Conservation (phyloP, 2,113 vertebrate genomes). For the Phaethon lepturus region DNA sequence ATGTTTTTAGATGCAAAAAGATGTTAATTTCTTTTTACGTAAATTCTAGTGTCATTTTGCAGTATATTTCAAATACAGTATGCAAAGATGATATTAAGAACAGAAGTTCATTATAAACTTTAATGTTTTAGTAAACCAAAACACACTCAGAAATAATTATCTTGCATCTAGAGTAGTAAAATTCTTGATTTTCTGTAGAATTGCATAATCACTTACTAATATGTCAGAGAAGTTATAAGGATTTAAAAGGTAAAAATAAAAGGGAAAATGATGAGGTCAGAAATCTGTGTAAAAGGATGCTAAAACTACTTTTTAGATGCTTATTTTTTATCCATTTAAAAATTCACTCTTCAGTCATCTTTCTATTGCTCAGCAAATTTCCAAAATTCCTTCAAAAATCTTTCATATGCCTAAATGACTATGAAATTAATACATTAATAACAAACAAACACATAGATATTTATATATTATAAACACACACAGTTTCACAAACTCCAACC, state of each 20-base stretch:
- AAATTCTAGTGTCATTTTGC: neutral
- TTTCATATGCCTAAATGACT: conserved; percentile 17
- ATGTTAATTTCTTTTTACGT: neutral
- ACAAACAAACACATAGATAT: neutral
- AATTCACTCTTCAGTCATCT: neutral
- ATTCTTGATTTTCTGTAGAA: neutral
- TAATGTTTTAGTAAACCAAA: neutral
- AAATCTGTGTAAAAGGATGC: neutral
- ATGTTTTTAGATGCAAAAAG: neutral
- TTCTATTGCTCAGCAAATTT: conserved; percentile 10
- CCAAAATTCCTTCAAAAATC: conserved; percentile 29
- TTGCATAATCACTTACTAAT: neutral
- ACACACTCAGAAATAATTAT: neutral
- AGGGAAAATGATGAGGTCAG: neutral
- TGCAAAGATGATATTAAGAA: neutral
- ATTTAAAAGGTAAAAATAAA: neutral
- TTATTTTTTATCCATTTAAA: conserved; percentile 1
- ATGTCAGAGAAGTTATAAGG: neutral
- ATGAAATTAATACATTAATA: conserved; percentile 52
- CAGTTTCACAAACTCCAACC: conserved; percentile 21
- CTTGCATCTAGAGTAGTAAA: neutral
- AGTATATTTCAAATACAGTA: neutral
- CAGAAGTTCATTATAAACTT: neutral
- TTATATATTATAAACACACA: neutral
- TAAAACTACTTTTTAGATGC: neutral